Percentiles rank a stretch among this genome's conserved stretches.
Evolutionary conservation across 92 coral and sea anemone genomes (phyloP).

Genomic region (Zoanthus sociatus): DNA sequence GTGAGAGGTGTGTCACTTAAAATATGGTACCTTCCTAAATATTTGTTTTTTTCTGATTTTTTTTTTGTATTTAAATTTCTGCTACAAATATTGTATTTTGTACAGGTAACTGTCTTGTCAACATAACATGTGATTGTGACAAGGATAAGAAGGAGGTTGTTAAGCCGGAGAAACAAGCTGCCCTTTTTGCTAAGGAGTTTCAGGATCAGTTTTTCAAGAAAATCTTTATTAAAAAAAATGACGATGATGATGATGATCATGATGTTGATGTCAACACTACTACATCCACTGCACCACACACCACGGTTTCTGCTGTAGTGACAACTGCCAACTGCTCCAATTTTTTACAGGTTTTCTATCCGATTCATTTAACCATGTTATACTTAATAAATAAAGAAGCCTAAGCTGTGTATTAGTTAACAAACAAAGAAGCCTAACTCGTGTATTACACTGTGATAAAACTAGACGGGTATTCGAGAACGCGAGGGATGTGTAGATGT

Average conservation of each 20-base stretch:
- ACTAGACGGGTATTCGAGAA: no score
- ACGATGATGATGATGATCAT: conserved; percentile 57
- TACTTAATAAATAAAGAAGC: no score
- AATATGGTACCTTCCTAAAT: no score
- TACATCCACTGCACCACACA: conserved; percentile 48
- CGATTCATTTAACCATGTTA: no score
- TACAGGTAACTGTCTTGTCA: conserved; percentile 73
- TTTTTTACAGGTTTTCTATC: conserved; percentile 64
- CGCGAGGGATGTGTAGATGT: no score
- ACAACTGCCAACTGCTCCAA: conserved; percentile 69
- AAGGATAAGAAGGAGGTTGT: conserved; percentile 56
- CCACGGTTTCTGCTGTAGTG: conserved; percentile 40
- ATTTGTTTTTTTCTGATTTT: no score
- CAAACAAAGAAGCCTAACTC: no score
- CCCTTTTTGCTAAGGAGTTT: conserved; percentile 93
- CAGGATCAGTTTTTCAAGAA: conserved; percentile 77
- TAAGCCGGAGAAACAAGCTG: conserved; percentile 86
- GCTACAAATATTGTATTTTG: not conserved
- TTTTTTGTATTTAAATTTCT: no score
- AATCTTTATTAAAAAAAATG: conserved; percentile 71
- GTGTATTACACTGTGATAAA: no score
- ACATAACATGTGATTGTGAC: conserved; percentile 85
- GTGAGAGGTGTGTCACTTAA: no score
- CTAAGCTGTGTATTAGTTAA: no score
- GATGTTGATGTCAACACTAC: conserved; percentile 44